Conservation (phyloP, 2,113 vertebrate species). For the Labrus mixtus region DNA sequence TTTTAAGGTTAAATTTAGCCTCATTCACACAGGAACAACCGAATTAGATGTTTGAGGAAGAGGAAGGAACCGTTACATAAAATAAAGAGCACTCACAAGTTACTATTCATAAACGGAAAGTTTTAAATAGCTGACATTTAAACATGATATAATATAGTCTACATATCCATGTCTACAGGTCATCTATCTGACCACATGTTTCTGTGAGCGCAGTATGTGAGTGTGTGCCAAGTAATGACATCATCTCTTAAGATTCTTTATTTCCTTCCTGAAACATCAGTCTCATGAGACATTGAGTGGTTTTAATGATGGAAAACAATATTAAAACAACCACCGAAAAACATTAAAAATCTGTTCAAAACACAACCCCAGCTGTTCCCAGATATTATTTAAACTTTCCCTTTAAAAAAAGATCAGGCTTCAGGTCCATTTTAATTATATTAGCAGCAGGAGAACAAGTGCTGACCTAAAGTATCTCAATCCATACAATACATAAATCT, state of each 20-base stretch:
- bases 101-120: too few relatives aligned
- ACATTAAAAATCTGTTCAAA: background rate
- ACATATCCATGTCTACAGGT: background rate
- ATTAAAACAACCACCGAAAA: conserved; percentile 12
- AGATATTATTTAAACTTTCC: background rate
- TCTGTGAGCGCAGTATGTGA: conserved; percentile 10
- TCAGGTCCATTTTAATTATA: background rate
- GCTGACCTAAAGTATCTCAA: background rate
- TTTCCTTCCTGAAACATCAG: conserved; percentile 23
- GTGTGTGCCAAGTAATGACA: conserved; percentile 37
- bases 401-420: background rate
- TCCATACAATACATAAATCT: background rate
- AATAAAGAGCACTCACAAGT: too few relatives aligned
- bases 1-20: background rate
- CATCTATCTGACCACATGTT: conserved; percentile 18
- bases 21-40: background rate
- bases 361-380: background rate
- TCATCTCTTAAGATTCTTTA: conserved; percentile 1
- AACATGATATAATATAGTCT: too few relatives aligned
- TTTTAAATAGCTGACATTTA: too few relatives aligned
- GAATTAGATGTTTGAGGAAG: too few relatives aligned
- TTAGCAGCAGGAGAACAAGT: background rate
- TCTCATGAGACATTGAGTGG: background rate
- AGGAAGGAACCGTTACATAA: too few relatives aligned
- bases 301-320: conserved; percentile 28